Base-by-base conservation (phyloP, 2,113 vertebrate species). In the Chloroceryle aenea region DNA sequence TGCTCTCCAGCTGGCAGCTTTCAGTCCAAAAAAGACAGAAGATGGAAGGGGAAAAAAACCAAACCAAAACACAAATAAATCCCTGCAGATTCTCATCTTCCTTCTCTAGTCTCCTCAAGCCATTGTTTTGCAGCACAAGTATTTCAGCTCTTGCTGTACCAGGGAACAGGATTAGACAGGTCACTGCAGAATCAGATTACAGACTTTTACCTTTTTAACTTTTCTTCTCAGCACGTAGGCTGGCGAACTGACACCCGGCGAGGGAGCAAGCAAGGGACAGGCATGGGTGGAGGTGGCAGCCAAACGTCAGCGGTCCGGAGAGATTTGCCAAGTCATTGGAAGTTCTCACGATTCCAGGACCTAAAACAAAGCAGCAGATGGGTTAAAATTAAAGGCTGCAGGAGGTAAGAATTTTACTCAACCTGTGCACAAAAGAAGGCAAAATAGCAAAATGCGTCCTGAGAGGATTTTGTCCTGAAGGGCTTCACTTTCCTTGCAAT, bases 131-230 rank as follows among this genome's bases (percentile, higher is more conserved):
- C n/a, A 48, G 91, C 64, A 73, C 92, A 89, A 80, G 85, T 95
- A 94, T 97, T 97, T 97, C 95, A 95, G 89, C 89, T 94, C 96
- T 43, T 29, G 12, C 95, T 56, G 69, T 72, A 86, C 87, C 80
- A 40, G 55, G 77, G 95, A 97, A 97, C 97, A 98, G 97, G 98
- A 98, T 96, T 93, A 96, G 92, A 98, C 97, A 98, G 97, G 98
- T 97, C 97, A 89, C 58, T 11, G 45, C 1, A 55, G 96, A 91
- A 96, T 98, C 97, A 34, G 91, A 93, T 98, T 98, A 98, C 98
- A 96, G 77, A 85, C 85, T 93, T 97, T 97, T 97, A 93, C 95
- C 96, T 93, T 97, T 97, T 82, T 83, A 90, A 91, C 96, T 96
- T 93, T 78, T 93, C 96, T 96, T 96, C 96, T 97, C 93, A 55